Evolutionary conservation across 2,888 invertebrate species (phyloP), one percentile per base, ranked within the genome.

Genomic region (Aphodius sticticus): DNA sequence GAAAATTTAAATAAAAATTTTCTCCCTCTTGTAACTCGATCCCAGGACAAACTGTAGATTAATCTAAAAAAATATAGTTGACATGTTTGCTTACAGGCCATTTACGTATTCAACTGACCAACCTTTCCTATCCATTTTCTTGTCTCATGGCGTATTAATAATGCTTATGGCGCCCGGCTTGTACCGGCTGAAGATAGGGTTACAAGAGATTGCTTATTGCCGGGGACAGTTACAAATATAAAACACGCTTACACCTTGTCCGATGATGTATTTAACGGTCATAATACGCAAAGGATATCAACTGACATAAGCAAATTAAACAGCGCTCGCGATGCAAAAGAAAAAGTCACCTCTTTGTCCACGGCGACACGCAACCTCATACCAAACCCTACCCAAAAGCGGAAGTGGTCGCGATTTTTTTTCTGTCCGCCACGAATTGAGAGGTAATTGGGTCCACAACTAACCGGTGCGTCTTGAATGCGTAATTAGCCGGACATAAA

Each of bases 191-290:
- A 9, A 53, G 53, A 53, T 53, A 53, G 53, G 53, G 53, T 53
- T 53, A 53, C 53, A 53, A 53, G 53, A 53, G 53, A 53, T 53
- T 53, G 53, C 9, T 53, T 53, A 53, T 53, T 53, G 12, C 53
- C 53, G 53, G 53, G 53, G 53, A 53, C 53, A 53, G 53, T 53
- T 53, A 53, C 53, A 53, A 53, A 53, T 53, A 53, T 53, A 53
- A 53, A 53, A 53, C 53, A 53, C 53, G 53, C 53, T 53, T 53
- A 53, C 53, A 53, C 53, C 53, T 53, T 53, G 53, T 53, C 7
- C 53, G 53, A 53, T 53, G 53, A 53, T 53, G 53, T 53, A 53
- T 53, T 53, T 53, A 53, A 53, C 53, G 53, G 53, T 53, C 53
- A 53, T 53, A 53, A 53, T 53, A 53, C 53, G 53, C 53, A 12